phyloP scores from a whole-genome alignment of 2,888 invertebrate genomes.

The Agrotis clavis region DNA sequence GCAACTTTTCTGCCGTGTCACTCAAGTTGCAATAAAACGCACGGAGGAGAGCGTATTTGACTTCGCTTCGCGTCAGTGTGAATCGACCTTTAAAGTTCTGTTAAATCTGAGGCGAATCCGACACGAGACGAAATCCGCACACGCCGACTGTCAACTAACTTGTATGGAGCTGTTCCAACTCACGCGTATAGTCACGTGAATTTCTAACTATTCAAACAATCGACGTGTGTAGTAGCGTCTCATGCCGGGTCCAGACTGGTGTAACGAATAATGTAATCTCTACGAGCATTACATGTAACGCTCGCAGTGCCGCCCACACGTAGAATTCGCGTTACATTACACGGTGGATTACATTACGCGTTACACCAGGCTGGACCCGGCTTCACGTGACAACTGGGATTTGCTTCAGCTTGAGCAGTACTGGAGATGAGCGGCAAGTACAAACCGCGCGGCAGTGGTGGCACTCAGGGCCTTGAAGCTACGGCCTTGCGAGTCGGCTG shows the following conservation, averaged over 20 bases:
- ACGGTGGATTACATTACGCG: too few species aligned
- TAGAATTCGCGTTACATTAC: too few species aligned
- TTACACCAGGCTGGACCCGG: too few species aligned
- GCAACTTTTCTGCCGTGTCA: not conserved
- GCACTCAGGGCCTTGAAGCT: slow-evolving; percentile 30
- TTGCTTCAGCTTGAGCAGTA: not conserved
- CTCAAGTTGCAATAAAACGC: not conserved
- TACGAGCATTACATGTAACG: too few species aligned
- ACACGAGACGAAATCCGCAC: not conserved
- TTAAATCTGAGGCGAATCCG: not conserved
- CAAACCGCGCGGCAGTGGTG: not conserved
- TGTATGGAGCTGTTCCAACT: not conserved
- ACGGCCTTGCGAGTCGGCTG: slow-evolving; percentile 50
- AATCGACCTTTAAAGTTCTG: slow-evolving; percentile 25
- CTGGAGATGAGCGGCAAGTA: slow-evolving; percentile 1
- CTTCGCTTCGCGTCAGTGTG: slow-evolving; percentile 12
- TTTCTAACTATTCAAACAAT: not conserved
- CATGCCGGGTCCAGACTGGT: too few species aligned
- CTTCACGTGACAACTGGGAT: not conserved
- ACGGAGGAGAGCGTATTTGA: not conserved
- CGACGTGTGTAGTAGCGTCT: not conserved
- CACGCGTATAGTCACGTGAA: not conserved
- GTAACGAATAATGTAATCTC: too few species aligned
- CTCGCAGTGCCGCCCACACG: too few species aligned
- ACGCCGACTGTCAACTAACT: not conserved